Conservation (phyloP, 2,797 vertebrate species). For the Macroramphosus scolopax region DNA sequence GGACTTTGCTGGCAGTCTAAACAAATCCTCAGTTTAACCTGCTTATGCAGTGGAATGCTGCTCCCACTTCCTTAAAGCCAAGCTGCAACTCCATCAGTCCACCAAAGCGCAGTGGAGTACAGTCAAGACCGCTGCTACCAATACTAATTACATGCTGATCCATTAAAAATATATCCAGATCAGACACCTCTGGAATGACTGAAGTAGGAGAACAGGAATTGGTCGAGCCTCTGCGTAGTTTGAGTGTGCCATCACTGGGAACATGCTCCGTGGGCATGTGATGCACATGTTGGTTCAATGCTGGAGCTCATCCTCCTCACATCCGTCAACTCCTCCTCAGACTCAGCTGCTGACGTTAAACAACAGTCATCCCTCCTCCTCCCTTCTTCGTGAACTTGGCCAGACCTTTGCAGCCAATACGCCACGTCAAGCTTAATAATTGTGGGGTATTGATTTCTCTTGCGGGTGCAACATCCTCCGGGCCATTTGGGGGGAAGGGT, state of each 20-base stretch:
- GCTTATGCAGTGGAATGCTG: neutral
- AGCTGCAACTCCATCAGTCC: neutral
- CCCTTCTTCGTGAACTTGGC: conserved; percentile 50
- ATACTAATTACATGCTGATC: too few relatives aligned
- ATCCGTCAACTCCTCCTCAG: conserved; percentile 46
- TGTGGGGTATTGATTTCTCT: conserved; percentile 62
- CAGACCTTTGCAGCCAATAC: conserved; percentile 38
- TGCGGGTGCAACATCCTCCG: conserved; percentile 47
- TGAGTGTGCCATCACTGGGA: conserved; percentile 3
- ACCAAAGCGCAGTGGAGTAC: too few relatives aligned
- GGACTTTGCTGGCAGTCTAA: neutral
- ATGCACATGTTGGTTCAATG: conserved; percentile 46
- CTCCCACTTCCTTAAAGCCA: neutral
- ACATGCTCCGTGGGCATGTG: conserved; percentile 23
- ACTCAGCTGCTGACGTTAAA: conserved; percentile 53
- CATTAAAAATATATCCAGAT: too few relatives aligned
- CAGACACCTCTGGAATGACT: too few relatives aligned
- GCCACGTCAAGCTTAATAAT: conserved; percentile 63
- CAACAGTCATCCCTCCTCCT: conserved; percentile 41
- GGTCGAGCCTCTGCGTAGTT: too few relatives aligned
- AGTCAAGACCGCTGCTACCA: too few relatives aligned
- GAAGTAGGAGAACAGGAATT: too few relatives aligned
- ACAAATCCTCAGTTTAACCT: neutral
- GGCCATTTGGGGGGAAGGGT: conserved; percentile 21
- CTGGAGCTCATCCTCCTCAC: conserved; percentile 41